Evolutionary conservation across 2,888 invertebrate species (phyloP), one percentile per base, ranked within the genome.

Genomic region (Ferdinandea cuprea): DNA sequence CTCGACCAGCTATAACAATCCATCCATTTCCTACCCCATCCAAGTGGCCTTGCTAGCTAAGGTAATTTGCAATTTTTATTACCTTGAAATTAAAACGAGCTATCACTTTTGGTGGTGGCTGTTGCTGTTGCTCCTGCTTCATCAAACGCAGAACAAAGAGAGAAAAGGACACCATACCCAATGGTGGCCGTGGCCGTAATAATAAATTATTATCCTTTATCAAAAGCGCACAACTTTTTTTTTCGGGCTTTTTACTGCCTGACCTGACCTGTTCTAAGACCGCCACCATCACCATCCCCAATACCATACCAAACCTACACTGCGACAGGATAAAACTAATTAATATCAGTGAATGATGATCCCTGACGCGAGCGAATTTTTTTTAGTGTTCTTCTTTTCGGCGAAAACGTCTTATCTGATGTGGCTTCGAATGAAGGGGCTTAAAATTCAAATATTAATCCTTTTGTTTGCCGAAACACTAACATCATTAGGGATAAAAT

Each of bases 151-250:
- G 48, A 56, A 68, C 52, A 76, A 71, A 52, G 40, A 66, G 40
- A 66, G 35, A 52, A 76, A 48, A 59, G 59, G 65, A 40, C 28
- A 30, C 30, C 17, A 28, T 25, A 73, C 63, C 56, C 52, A 78
- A 83, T 83, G 72, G 78, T 78, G 66, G 78, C 63, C 46, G 61
- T 59, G 59, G 65, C 66, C 56, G 68, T 73, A 78, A 83, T 83
- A 83, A 83, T 83, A 83, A 83, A 78, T 83, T 83, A 78, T 83
- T 83, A 83, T 73, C 78, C 66, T 54, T 78, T 83, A 83, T 83
- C 83, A 66, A 72, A 78, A 73, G 15, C 7, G 21, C 42, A 42
- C 25, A 2, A 5, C 15, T 35, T 48, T n/a, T 15, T 42, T 40
- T 37, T 65, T 40, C 25, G 9, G 42, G 42, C 66, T 59, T 25